phyloP scores from a whole-genome alignment of 2,113 vertebrate genomes.

The Turdus rufiventris region DNA sequence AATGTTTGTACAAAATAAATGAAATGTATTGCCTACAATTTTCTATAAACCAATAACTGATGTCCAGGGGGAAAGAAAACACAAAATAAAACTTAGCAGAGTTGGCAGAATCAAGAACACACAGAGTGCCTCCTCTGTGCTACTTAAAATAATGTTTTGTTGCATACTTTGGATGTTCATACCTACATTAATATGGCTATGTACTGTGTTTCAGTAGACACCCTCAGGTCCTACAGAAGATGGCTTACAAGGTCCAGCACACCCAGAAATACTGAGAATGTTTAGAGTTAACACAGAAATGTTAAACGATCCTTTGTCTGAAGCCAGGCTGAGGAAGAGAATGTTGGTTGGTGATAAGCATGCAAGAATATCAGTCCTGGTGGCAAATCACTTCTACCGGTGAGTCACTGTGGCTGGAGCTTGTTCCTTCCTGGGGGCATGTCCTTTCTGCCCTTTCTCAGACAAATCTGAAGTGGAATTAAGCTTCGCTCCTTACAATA shows the following conservation, averaged over 20 bases:
- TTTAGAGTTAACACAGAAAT: neutral
- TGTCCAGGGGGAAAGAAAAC: neutral
- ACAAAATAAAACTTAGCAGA: neutral
- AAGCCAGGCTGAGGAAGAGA: slow-evolving; percentile 33
- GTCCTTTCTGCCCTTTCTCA: neutral
- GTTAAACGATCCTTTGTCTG: slow-evolving; percentile 10
- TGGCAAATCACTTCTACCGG: neutral
- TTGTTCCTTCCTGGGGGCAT: slow-evolving; percentile 37
- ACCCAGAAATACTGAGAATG: neutral
- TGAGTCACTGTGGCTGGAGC: neutral
- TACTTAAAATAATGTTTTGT: neutral
- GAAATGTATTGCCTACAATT: neutral
- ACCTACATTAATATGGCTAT: neutral
- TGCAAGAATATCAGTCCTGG: neutral
- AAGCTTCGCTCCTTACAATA: neutral
- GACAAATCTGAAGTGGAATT: neutral
- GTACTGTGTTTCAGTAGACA: neutral
- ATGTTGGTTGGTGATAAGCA: slow-evolving; percentile 33
- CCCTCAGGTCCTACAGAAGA: neutral
- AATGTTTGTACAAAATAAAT: neutral
- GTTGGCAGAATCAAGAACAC: neutral
- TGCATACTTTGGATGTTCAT: neutral
- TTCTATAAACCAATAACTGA: neutral
- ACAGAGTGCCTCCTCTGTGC: neutral
- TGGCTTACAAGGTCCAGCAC: neutral